phyloP scores from a whole-genome alignment of 2,888 invertebrate genomes.

The Odontocerum albicorne region DNA sequence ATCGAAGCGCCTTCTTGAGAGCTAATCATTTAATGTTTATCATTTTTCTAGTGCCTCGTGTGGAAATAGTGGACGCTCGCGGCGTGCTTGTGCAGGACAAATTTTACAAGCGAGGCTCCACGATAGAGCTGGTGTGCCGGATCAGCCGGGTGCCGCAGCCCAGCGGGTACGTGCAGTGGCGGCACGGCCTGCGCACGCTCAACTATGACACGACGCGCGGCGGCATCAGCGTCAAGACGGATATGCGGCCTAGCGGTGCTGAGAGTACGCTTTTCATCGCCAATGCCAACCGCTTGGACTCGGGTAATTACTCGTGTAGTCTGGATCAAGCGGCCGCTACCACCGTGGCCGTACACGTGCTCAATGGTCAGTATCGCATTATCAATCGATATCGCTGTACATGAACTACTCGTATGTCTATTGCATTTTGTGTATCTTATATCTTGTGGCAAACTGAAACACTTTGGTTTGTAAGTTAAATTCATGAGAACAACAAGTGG shows the following conservation, averaged over 20 bases:
- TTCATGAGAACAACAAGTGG: no score
- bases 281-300: constrained; percentile 65
- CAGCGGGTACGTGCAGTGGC: constrained; percentile 67
- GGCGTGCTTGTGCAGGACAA: constrained; percentile 66
- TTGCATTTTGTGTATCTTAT: not conserved
- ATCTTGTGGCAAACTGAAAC: no score
- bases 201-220: constrained; percentile 69
- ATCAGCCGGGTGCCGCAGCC: constrained; percentile 69
- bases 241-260: constrained; percentile 62
- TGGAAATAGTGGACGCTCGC: constrained; percentile 68
- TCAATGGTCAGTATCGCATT: constrained; percentile 58
- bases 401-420: not conserved
- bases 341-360: constrained; percentile 64
- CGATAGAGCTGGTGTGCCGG: constrained; percentile 69
- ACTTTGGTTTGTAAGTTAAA: no score
- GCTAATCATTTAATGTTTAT: no score
- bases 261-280: constrained; percentile 66
- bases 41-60: constrained; percentile 61
- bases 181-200: constrained; percentile 63
- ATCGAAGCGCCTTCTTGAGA: no score
- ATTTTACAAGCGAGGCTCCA: constrained; percentile 69
- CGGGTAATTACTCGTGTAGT: constrained; percentile 67
- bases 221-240: constrained; percentile 69
- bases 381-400: not conserved
- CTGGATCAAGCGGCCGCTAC: constrained; percentile 61